phyloP scores from a whole-genome alignment of 1,140 invertebrate genomes.

The Magallana gigas region DNA sequence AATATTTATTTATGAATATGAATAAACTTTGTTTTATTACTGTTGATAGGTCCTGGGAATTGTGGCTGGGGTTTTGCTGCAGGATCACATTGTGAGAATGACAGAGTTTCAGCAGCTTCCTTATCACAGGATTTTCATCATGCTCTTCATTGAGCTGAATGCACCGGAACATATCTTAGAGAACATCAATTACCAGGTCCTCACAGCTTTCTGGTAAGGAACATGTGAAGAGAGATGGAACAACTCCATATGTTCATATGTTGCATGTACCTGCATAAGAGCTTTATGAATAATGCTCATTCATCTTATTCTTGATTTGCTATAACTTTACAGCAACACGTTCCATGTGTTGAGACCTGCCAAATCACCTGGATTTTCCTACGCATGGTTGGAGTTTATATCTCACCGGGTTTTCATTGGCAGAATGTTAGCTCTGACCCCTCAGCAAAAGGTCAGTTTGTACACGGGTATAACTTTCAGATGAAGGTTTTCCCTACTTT shows the following conservation, averaged over 20 bases:
- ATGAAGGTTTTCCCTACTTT: background rate
- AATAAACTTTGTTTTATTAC: background rate
- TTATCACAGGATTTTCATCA: conserved; percentile 98
- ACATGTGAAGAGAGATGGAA: background rate
- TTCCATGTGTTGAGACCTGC: conserved; percentile 91
- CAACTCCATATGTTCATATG: background rate
- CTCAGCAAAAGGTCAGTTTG: conserved; percentile 81
- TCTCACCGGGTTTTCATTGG: conserved; percentile 98
- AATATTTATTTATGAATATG: background rate
- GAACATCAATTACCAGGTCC: conserved; percentile 91
- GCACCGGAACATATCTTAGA: conserved; percentile 94
- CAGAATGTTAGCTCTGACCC: conserved; percentile 93
- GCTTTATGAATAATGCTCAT: no score
- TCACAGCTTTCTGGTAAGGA: conserved; percentile 81
- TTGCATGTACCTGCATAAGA: no score
- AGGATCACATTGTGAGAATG: conserved; percentile 93
- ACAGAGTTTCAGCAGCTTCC: conserved; percentile 97
- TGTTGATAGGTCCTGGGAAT: conserved; percentile 86
- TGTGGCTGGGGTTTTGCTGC: conserved; percentile 94
- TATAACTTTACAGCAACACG: conserved; percentile 87
- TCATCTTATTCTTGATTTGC: background rate
- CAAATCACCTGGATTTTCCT: conserved; percentile 97
- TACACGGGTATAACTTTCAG: background rate
- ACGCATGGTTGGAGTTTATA: conserved; percentile 98
- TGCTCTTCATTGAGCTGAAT: conserved; percentile 97